A percentile compares a stretch with the other conserved stretches of the same genome.
Conservation (phyloP, 2,113 vertebrate genomes). For the Trematocara unimaculatum region DNA sequence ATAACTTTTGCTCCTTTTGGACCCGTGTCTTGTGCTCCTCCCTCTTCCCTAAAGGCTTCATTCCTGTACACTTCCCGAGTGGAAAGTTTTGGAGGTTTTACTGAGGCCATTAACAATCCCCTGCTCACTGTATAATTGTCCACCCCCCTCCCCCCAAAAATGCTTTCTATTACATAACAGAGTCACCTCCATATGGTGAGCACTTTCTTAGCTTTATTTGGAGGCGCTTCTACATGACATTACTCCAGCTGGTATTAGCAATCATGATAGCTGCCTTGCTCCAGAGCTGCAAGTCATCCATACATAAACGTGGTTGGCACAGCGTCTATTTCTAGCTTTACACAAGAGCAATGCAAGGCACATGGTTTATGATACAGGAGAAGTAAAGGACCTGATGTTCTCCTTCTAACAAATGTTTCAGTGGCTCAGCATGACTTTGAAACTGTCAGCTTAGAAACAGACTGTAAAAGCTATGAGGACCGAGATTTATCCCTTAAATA, state of each 20-base stretch:
- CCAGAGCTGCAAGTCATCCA: not conserved
- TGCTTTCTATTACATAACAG: not conserved
- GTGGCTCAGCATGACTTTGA: not conserved
- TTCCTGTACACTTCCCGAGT: not conserved
- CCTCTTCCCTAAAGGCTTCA: not conserved
- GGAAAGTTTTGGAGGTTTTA: slow-evolving; percentile 34
- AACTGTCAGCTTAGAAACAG: not conserved
- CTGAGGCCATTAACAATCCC: not conserved
- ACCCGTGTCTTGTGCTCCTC: not conserved
- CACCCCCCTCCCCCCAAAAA: not conserved
- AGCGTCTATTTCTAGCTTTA: not conserved
- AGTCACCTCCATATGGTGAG: not conserved
- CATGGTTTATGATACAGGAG: not conserved
- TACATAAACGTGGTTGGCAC: not conserved
- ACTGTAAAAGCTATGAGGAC: not conserved
- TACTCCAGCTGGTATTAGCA: not conserved
- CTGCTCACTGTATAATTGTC: not conserved
- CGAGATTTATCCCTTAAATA: not conserved
- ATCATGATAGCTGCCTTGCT: not conserved
- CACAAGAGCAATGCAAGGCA: not conserved
- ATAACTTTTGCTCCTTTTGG: slow-evolving; percentile 30
- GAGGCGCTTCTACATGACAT: not conserved
- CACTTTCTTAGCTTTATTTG: not conserved
- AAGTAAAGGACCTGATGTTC: not conserved
- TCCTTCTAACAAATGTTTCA: not conserved